Percentiles rank a stretch among this genome's conserved stretches.
Conservation (phyloP, 2,888 invertebrate species). For the Drosophila heteroneura region DNA sequence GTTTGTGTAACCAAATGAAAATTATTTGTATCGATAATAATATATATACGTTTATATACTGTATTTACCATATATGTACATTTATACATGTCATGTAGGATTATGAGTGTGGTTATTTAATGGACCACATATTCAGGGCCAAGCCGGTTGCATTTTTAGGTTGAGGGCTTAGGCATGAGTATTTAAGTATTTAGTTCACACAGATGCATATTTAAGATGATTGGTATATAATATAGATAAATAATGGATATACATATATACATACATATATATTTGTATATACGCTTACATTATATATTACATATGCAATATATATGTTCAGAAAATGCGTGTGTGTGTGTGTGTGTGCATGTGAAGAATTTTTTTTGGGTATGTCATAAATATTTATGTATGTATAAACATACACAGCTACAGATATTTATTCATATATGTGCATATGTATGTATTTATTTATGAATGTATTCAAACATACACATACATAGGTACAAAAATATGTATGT, state of each 20-base stretch:
- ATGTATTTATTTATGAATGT: slow-evolving; percentile 34
- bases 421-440: slow-evolving; percentile 14
- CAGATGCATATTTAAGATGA: not conserved
- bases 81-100: not conserved
- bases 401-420: slow-evolving; percentile 37
- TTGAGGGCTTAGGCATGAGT: slow-evolving; percentile 8
- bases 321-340: not conserved
- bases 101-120: not conserved
- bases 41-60: not conserved
- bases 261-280: not conserved
- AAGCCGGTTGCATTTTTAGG: slow-evolving; percentile 13
- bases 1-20: not conserved
- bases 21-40: not conserved
- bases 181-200: slow-evolving; percentile 7
- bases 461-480: slow-evolving; percentile 25
- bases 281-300: not conserved
- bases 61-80: not conserved
- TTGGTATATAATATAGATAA: slow-evolving; percentile 4
- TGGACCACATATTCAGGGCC: slow-evolving; percentile 8
- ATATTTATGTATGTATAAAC: slow-evolving; percentile 35
- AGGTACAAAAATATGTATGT: slow-evolving; percentile 16
- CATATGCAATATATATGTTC: not conserved
- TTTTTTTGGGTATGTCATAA: slow-evolving; percentile 28
- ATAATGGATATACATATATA: not conserved
- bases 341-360: slow-evolving; percentile 7